Evolutionary conservation across 2,888 invertebrate species (phyloP).

Genomic region (Drosophila antonietae): DNA sequence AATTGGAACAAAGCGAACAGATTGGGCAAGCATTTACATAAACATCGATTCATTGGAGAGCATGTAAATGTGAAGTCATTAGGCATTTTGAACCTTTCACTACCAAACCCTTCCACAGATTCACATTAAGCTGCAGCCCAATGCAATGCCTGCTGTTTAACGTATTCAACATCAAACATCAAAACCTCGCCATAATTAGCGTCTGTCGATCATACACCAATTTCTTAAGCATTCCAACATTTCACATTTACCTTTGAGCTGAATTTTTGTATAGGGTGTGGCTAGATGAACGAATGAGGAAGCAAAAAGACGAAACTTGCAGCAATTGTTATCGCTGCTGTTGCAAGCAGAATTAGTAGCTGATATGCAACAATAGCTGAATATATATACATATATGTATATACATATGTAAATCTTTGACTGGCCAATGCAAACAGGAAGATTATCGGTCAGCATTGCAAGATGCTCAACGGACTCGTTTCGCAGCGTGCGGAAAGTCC

Average conservation of each 20-base stretch:
- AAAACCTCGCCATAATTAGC: conserved; percentile 41
- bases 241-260: conserved; percentile 35
- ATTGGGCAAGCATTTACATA: conserved; percentile 28
- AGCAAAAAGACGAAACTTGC: conserved; percentile 21
- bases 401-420: neutral
- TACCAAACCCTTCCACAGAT: neutral
- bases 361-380: neutral
- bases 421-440: conserved; percentile 28
- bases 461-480: neutral
- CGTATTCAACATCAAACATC: neutral
- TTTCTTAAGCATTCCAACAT: conserved; percentile 37
- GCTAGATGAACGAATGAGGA: conserved; percentile 43
- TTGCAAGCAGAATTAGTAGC: conserved; percentile 42
- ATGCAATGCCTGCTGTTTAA: conserved; percentile 28
- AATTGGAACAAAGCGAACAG: conserved; percentile 45
- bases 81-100: conserved; percentile 43
- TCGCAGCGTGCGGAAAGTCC: conserved; percentile 13
- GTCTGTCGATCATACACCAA: conserved; percentile 43
- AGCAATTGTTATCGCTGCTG: conserved; percentile 16
- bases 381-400: neutral
- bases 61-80: conserved; percentile 13
- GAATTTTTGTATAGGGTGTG: conserved; percentile 31
- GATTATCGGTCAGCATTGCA: conserved; percentile 7
- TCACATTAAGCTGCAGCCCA: conserved; percentile 15
- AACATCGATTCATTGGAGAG: conserved; percentile 1